Conservation (phyloP, 2,113 vertebrate genomes). For the Oxyura jamaicensis region DNA sequence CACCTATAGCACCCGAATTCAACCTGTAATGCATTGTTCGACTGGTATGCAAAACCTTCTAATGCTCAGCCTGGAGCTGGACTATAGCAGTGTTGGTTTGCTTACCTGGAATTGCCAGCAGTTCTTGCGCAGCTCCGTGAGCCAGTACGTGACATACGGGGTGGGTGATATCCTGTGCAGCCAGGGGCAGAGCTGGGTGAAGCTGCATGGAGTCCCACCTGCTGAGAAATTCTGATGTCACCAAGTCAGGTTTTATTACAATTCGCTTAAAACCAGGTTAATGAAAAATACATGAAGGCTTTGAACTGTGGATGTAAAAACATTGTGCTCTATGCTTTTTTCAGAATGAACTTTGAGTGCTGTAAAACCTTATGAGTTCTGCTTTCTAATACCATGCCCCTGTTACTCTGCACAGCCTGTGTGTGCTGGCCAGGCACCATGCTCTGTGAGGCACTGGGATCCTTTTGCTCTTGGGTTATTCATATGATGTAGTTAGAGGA, state of each 20-base stretch:
- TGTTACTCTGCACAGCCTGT: neutral
- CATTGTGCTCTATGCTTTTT: neutral
- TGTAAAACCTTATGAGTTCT: neutral
- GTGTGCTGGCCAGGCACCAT: accelerated
- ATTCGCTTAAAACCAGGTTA: neutral
- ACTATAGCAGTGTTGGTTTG: accelerated
- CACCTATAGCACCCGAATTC: accelerated
- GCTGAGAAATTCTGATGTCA: neutral
- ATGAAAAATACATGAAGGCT: neutral
- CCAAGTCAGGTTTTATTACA: neutral
- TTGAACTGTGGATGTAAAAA: neutral
- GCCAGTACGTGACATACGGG: accelerated
- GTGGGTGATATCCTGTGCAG: accelerated
- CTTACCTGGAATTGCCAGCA: neutral
- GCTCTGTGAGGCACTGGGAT: neutral
- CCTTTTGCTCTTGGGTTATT: neutral
- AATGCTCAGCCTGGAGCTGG: neutral
- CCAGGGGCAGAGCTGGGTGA: neutral
- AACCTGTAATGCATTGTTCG: neutral
- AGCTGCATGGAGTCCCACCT: neutral
- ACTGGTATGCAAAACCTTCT: neutral
- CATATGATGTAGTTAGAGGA: neutral
- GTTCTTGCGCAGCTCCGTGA: accelerated
- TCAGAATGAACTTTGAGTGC: neutral
- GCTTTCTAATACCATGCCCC: neutral